A percentile compares a stretch with the other conserved stretches of the same genome.
Conservation (phyloP, 2,797 vertebrate genomes). For the Lagodon rhomboides region DNA sequence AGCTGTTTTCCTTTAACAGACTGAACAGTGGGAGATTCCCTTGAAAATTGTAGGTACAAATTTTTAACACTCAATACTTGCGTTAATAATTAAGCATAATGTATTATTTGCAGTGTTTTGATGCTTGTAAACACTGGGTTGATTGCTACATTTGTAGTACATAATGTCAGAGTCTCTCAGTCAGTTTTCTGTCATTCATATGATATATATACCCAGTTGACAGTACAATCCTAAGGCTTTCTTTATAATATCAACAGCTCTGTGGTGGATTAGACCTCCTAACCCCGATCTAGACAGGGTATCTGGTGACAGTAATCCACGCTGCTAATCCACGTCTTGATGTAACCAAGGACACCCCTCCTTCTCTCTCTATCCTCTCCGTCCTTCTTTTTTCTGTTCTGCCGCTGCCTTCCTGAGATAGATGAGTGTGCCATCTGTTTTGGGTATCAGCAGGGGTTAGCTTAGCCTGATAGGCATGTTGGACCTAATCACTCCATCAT, state of each 20-base stretch:
- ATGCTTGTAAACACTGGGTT: slow-evolving; percentile 41
- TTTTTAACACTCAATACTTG: slow-evolving; percentile 9
- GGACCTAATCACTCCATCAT: slow-evolving; percentile 58
- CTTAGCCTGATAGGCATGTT: slow-evolving; percentile 53
- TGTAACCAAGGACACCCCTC: slow-evolving; percentile 76
- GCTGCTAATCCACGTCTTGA: slow-evolving; percentile 82
- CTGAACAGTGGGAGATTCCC: slow-evolving; percentile 6
- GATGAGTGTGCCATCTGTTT: slow-evolving; percentile 70
- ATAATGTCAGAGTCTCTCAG: slow-evolving; percentile 26
- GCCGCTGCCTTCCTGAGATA: slow-evolving; percentile 59
- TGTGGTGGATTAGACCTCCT: slow-evolving; percentile 79
- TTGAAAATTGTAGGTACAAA: slow-evolving; percentile 3
- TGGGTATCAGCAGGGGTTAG: slow-evolving; percentile 63
- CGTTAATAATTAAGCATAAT: slow-evolving; percentile 44
- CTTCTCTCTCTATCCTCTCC: slow-evolving; percentile 57
- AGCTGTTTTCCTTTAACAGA: not conserved
- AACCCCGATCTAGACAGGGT: slow-evolving; percentile 78
- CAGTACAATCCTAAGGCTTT: slow-evolving; percentile 65
- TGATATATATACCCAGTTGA: slow-evolving; percentile 49
- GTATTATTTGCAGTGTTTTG: slow-evolving; percentile 13
- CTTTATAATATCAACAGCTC: slow-evolving; percentile 78
- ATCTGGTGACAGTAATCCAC: slow-evolving; percentile 83
- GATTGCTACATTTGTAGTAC: slow-evolving; percentile 49
- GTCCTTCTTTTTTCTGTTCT: slow-evolving; percentile 50
- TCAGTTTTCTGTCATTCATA: slow-evolving; percentile 53